Evolutionary conservation across 1,140 invertebrate genomes (phyloP), one percentile per base, ranked within the genome.

Genomic region (Drosophila lacteicornis): DNA sequence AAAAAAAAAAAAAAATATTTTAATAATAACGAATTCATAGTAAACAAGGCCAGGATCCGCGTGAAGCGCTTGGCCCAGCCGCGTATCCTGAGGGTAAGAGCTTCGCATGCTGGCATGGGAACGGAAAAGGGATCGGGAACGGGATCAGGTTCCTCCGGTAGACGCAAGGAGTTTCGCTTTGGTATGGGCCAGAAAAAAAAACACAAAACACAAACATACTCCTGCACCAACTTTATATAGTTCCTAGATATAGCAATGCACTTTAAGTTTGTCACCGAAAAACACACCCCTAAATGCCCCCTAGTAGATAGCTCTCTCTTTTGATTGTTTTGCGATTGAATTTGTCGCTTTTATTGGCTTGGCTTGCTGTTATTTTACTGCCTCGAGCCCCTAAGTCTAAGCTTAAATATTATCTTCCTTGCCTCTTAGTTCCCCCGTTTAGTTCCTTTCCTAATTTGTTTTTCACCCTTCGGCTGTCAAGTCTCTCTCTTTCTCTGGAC

Each of bases 161-260:
- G 81, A 75, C 90, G 84, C 80, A 92, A 94, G 94, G 93, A 94
- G 58, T 94, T 94, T 91, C 93, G 93, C 93, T 94, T 94, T 92
- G 94, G 94, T 94, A 94, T 94, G 82, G 94, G 81, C 61, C 25
- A 55, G 49, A 68, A 69, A 43, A 43, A 17, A 42, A 70, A 22
- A 46, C 43, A 71, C 30, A 47, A n/a, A 38, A 40, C 33, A 43
- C 40, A 2, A 11, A 45, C 13, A 27, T 33, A 46, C 33, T 25
- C 13, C 22, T 36, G 55, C 70, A 74, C 69, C 2, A 42, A 12
- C 27, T 25, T 11, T 17, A 30, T 12, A 9, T 2, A 36, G 36
- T 25, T 25, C 22, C 22, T 25, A 25, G 22, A 25, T 36, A 38
- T 40, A 15, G 15, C 9, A 22, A n/a, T 36, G 30, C 62, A 69